Conservation (phyloP, 1,140 invertebrate genomes). For the Drosophila rhopaloa region DNA sequence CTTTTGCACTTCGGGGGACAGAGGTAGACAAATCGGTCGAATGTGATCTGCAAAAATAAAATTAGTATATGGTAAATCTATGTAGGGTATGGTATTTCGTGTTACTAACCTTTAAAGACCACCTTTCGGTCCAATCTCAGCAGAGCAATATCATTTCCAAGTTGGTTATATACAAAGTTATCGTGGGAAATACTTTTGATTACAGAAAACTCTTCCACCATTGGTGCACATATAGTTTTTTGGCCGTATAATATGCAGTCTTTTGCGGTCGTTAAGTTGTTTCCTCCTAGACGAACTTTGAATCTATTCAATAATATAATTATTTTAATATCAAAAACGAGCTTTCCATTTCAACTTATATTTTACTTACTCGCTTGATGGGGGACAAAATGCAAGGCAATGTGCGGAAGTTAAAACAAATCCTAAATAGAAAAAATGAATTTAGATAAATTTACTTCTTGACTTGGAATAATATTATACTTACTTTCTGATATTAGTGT, state of each 20-base stretch:
- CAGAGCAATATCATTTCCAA: not conserved
- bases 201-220: not conserved
- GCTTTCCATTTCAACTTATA: not conserved
- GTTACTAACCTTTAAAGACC: not conserved
- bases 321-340: not conserved
- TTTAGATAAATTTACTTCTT: not conserved
- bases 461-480: not conserved
- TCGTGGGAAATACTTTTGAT: not conserved
- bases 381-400: not conserved
- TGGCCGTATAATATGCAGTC: not conserved
- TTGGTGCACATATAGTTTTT: not conserved
- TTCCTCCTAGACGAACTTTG: not conserved
- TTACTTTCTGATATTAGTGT: not conserved
- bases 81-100: not conserved
- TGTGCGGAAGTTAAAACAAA: not conserved
- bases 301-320: not conserved
- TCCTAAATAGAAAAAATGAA: not conserved
- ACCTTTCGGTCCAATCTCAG: not conserved
- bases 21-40: not conserved
- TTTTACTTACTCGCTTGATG: not conserved
- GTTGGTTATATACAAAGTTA: not conserved
- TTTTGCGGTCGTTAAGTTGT: not conserved
- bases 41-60: not conserved
- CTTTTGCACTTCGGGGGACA: not conserved
- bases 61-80: no score